These are phyloP conservation scores for Pterocles burchelli DNA, from an alignment of 2,113 vertebrate species.

Conservation along the genomic window DNA sequence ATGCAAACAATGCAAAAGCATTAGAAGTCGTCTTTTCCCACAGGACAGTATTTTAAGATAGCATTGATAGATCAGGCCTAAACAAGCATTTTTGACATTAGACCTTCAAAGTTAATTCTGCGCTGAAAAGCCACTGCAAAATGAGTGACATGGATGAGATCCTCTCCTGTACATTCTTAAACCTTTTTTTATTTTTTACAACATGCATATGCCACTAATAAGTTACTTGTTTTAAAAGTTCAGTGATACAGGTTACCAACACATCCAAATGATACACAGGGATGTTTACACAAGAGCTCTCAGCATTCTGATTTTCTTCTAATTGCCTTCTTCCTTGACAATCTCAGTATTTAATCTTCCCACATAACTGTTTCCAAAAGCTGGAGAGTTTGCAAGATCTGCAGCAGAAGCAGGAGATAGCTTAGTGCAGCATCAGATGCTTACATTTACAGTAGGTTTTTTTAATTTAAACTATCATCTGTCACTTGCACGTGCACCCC, in stretches of 20 bases:
- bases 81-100: not conserved
- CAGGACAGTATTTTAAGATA: not conserved
- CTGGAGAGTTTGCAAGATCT: not conserved
- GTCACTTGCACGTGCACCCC: not conserved
- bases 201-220: not conserved
- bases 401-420: not conserved
- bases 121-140: not conserved
- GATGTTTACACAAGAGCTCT: not conserved
- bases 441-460: not conserved
- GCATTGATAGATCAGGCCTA: not conserved
- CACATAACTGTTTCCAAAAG: not conserved
- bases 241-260: not conserved
- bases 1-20: not conserved
- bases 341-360: not conserved
- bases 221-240: not conserved
- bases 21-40: not conserved
- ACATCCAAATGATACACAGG: fast-evolving
- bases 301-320: not conserved
- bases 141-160: not conserved
- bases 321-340: not conserved
- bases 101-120: not conserved
- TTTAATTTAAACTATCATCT: not conserved
- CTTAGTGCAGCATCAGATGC: not conserved
- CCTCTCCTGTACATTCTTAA: not conserved
- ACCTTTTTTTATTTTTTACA: not conserved